These are phyloP conservation scores for Tenthredo scrophulariae DNA, from an alignment of 2,888 invertebrate species.

Conservation along the genomic window DNA sequence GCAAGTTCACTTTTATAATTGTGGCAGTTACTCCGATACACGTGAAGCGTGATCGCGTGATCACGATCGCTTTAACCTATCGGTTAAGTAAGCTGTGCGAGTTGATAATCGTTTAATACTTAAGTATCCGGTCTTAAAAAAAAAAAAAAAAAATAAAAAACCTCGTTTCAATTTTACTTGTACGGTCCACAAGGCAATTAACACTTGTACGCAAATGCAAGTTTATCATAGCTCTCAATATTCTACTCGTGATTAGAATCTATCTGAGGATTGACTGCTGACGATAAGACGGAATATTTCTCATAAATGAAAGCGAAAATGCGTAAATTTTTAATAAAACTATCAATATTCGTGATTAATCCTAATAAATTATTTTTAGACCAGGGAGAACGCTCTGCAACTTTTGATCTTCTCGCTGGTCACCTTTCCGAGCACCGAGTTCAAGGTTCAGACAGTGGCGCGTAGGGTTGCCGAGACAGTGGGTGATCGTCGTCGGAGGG, in stretches of 20 bases:
- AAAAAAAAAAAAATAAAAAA: neutral
- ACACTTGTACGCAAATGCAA: neutral
- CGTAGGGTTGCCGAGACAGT: conserved; percentile 72
- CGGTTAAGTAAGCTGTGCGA: conserved; percentile 28
- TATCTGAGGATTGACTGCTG: neutral
- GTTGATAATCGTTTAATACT: conserved; percentile 34
- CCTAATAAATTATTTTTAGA: conserved; percentile 74
- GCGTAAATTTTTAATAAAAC: neutral
- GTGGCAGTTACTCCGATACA: conserved; percentile 27
- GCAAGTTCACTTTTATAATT: conserved; percentile 30
- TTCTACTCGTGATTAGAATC: neutral
- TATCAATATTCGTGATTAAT: neutral
- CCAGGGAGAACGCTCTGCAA: conserved; percentile 88
- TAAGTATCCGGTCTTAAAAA: conserved; percentile 17
- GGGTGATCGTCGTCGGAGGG: conserved; percentile 85
- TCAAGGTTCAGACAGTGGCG: conserved; percentile 71
- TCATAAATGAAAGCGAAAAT: neutral
- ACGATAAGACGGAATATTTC: neutral
- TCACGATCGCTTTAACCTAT: conserved; percentile 14
- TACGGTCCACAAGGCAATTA: neutral
- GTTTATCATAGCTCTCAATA: neutral
- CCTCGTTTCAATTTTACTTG: neutral
- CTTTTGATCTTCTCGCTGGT: conserved; percentile 88
- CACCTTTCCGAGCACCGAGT: conserved; percentile 88
- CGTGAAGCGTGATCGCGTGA: conserved; percentile 41